Conservation (phyloP, 2,797 vertebrate species). For the Diplodus puntazzo region DNA sequence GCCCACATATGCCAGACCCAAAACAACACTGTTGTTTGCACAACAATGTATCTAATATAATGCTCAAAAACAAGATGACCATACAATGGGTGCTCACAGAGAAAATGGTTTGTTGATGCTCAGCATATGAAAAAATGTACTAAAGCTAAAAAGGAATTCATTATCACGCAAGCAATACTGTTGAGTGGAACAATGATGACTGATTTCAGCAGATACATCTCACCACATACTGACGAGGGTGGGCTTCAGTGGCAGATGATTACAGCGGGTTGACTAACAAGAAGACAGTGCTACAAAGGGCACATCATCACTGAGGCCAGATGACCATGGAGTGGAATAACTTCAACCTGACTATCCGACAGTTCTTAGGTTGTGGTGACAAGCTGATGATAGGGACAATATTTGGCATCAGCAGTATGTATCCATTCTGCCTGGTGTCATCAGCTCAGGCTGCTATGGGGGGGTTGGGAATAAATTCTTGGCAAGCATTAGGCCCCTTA, state of each 20-base stretch:
- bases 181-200: background rate
- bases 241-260: background rate
- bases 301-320: constrained; percentile 1
- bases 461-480: constrained; percentile 21
- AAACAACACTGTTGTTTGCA: constrained; percentile 16
- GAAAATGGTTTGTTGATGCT: constrained; percentile 3
- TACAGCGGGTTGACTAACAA: background rate
- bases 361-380: constrained; percentile 16
- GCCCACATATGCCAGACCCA: background rate
- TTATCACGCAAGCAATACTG: background rate
- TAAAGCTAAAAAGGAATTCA: background rate
- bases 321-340: constrained; percentile 21
- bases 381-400: background rate
- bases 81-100: background rate
- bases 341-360: constrained; percentile 22
- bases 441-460: background rate
- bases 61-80: background rate
- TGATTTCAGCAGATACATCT: background rate
- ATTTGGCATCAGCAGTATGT: background rate
- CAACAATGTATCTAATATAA: constrained; percentile 2
- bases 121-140: background rate
- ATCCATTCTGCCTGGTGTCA: constrained; percentile 22
- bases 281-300: background rate
- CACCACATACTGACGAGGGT: background rate
- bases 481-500: constrained; percentile 5